phyloP scores from a whole-genome alignment of 2,888 invertebrate genomes.

The Catocala sponsa region DNA sequence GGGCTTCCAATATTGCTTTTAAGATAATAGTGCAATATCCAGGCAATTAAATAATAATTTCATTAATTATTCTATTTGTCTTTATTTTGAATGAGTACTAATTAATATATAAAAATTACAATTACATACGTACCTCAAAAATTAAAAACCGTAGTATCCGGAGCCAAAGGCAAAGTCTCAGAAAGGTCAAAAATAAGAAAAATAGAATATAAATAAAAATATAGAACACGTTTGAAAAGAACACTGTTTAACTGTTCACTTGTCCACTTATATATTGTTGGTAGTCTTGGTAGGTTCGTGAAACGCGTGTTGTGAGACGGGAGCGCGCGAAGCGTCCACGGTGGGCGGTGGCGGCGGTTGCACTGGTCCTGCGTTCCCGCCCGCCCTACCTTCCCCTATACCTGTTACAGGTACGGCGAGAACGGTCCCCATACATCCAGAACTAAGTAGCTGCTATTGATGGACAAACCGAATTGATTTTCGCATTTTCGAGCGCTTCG shows the following conservation, averaged over 20 bases:
- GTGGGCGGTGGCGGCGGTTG: constrained; percentile 69
- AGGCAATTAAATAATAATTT: too few relatives aligned
- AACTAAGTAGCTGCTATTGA: constrained; percentile 84
- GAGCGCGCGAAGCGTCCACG: constrained; percentile 68
- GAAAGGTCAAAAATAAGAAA: constrained; percentile 13
- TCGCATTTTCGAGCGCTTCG: constrained; percentile 68
- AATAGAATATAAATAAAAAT: constrained; percentile 13
- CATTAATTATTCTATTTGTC: too few relatives aligned
- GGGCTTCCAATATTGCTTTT: constrained; percentile 15
- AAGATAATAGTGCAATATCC: background rate
- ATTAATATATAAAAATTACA: constrained; percentile 6
- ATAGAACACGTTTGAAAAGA: constrained; percentile 34
- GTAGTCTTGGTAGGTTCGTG: constrained; percentile 56
- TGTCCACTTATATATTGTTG: constrained; percentile 55
- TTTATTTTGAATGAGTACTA: background rate
- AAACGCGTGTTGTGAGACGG: constrained; percentile 50
- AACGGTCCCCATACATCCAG: constrained; percentile 72
- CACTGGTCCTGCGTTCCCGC: constrained; percentile 74
- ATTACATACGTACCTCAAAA: constrained; percentile 45
- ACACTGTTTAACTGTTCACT: constrained; percentile 60
- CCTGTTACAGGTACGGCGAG: constrained; percentile 85
- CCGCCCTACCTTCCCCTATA: constrained; percentile 68
- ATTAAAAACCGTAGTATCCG: constrained; percentile 21
- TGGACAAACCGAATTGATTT: constrained; percentile 83
- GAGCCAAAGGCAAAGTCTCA: constrained; percentile 26